Evolutionary conservation across 2,797 vertebrate species (phyloP).

Genomic region (Gymnothorax reevesii): DNA sequence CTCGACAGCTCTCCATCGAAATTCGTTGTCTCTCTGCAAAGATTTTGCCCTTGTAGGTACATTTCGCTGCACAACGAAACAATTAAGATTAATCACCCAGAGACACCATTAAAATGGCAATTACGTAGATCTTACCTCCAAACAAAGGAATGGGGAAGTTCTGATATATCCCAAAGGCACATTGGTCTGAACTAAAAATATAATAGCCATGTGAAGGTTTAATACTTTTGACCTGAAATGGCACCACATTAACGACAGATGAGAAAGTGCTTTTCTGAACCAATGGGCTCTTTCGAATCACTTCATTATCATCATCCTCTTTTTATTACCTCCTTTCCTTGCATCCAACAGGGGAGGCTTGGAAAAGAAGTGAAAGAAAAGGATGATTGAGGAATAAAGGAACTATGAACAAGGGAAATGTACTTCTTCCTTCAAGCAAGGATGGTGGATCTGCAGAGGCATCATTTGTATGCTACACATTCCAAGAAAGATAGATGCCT

Average conservation of each 20-base stretch:
- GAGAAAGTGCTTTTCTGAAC: neutral
- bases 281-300: neutral
- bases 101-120: neutral
- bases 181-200: neutral
- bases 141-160: conserved; percentile 1
- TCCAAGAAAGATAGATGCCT: too few relatives aligned
- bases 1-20: conserved; percentile 84
- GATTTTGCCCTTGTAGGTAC: conserved; percentile 82
- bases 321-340: too few relatives aligned
- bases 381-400: too few relatives aligned
- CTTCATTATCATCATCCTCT: too few relatives aligned
- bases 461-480: too few relatives aligned
- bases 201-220: neutral
- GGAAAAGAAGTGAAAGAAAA: too few relatives aligned
- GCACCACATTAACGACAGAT: neutral
- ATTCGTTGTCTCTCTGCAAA: conserved; percentile 86
- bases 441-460: too few relatives aligned
- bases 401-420: too few relatives aligned
- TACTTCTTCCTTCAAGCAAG: too few relatives aligned
- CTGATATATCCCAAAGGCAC: neutral
- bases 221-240: neutral
- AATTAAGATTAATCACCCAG: neutral
- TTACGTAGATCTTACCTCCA: neutral
- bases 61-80: conserved; percentile 78
- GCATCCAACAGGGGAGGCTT: too few relatives aligned